Conservation (phyloP, 2,888 invertebrate species). For the Drosophila heteroneura region DNA sequence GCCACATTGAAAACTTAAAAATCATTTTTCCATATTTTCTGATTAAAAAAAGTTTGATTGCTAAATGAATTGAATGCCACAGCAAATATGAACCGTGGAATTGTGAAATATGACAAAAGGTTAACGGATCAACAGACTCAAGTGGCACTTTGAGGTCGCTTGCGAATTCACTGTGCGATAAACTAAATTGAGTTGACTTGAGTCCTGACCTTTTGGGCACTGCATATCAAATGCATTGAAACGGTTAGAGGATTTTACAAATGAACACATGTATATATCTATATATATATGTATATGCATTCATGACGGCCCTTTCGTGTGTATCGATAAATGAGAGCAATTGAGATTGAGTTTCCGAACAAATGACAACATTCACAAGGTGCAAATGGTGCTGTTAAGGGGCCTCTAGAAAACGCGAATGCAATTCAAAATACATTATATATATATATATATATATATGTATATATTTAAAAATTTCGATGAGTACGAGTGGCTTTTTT, state of each 20-base stretch:
- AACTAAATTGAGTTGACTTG: background rate
- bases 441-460: background rate
- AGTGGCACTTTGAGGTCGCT: slow-evolving; percentile 13
- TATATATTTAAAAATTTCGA: background rate
- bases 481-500: slow-evolving; percentile 18
- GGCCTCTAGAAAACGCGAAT: slow-evolving; percentile 3
- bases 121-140: slow-evolving; percentile 14
- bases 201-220: slow-evolving; percentile 7
- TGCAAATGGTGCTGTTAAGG: slow-evolving; percentile 6
- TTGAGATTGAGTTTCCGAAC: slow-evolving; percentile 1
- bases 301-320: background rate
- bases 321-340: slow-evolving; percentile 19
- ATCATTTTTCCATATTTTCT: slow-evolving; percentile 49
- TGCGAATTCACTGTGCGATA: slow-evolving; percentile 2
- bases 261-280: background rate
- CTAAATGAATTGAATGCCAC: slow-evolving; percentile 45
- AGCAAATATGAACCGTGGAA: slow-evolving; percentile 11
- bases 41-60: slow-evolving; percentile 53
- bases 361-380: slow-evolving; percentile 18
- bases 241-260: slow-evolving; percentile 14
- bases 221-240: slow-evolving; percentile 8
- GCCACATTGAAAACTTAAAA: slow-evolving; percentile 55
- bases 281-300: background rate
- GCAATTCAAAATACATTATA: slow-evolving; percentile 25
- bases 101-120: slow-evolving; percentile 28